Evolutionary conservation across 2,888 invertebrate species (phyloP).

Genomic region (Cheilosia vulpina): DNA sequence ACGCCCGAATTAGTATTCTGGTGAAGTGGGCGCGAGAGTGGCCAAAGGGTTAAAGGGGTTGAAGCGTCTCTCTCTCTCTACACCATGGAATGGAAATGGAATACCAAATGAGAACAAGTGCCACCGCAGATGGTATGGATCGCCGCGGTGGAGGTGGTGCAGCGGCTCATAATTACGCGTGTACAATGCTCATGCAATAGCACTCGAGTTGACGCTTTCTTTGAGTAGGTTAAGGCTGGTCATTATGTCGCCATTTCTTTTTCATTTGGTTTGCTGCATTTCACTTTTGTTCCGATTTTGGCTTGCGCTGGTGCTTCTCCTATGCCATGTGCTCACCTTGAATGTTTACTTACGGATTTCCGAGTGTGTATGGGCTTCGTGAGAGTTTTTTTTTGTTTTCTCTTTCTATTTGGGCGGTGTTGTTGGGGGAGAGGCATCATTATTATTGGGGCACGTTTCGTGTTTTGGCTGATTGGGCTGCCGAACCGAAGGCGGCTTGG

Average conservation of each 20-base stretch:
- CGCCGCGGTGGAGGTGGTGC: slow-evolving; percentile 1
- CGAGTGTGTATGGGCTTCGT: slow-evolving; percentile 22
- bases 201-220: slow-evolving; percentile 51
- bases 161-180: slow-evolving; percentile 64
- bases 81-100: slow-evolving; percentile 65
- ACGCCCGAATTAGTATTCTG: slow-evolving; percentile 44
- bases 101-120: slow-evolving; percentile 62
- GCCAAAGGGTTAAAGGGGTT: slow-evolving; percentile 65
- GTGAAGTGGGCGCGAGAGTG: slow-evolving; percentile 11
- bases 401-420: background rate
- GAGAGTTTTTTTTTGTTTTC: slow-evolving; percentile 26
- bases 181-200: slow-evolving; percentile 53
- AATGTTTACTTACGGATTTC: slow-evolving; percentile 38
- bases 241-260: slow-evolving; percentile 63
- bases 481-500: slow-evolving; percentile 47
- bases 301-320: background rate
- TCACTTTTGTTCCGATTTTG: slow-evolving; percentile 34
- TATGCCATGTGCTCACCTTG: slow-evolving; percentile 57
- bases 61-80: slow-evolving; percentile 16
- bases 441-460: slow-evolving; percentile 51
- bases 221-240: slow-evolving; percentile 72
- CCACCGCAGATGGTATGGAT: background rate
- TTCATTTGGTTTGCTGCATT: slow-evolving; percentile 30
- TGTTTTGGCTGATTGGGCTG: slow-evolving; percentile 62
- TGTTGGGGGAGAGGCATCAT: background rate